These are phyloP conservation scores for Nephrocerus scutellatus DNA, from an alignment of 2,888 invertebrate species.

Conservation along the genomic window DNA sequence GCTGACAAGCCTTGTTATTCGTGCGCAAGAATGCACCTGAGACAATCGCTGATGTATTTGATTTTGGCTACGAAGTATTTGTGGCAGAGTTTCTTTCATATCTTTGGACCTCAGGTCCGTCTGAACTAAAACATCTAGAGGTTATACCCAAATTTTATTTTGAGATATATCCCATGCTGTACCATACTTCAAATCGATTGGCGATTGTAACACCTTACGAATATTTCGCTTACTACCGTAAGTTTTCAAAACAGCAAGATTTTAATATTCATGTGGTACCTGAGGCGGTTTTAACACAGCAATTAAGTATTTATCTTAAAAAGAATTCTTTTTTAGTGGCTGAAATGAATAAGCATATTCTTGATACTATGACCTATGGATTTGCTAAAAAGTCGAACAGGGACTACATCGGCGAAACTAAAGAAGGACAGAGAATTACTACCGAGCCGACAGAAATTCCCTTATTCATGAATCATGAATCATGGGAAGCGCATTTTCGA, in stretches of 20 bases:
- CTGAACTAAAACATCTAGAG: slow-evolving; percentile 24
- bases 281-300: slow-evolving; percentile 33
- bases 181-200: too few species aligned
- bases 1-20: slow-evolving; percentile 27
- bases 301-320: slow-evolving; percentile 31
- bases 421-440: too few species aligned
- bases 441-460: too few species aligned
- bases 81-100: slow-evolving; percentile 24
- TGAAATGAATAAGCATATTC: slow-evolving; percentile 27
- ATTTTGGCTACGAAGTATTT: slow-evolving; percentile 27
- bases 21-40: slow-evolving; percentile 32
- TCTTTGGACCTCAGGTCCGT: slow-evolving; percentile 26
- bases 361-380: slow-evolving; percentile 26
- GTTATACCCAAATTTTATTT: not conserved
- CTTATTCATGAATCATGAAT: too few species aligned
- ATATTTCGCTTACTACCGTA: slow-evolving; percentile 33
- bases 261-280: slow-evolving; percentile 30
- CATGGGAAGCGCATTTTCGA: too few species aligned
- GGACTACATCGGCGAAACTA: too few species aligned
- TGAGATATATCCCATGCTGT: too few species aligned
- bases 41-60: slow-evolving; percentile 30
- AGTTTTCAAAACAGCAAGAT: slow-evolving; percentile 24
- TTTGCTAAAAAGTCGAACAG: too few species aligned
- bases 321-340: slow-evolving; percentile 30
- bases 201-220: slow-evolving; percentile 35